Base-by-base conservation (phyloP, 2,113 vertebrate genomes). In the Pimephales promelas region DNA sequence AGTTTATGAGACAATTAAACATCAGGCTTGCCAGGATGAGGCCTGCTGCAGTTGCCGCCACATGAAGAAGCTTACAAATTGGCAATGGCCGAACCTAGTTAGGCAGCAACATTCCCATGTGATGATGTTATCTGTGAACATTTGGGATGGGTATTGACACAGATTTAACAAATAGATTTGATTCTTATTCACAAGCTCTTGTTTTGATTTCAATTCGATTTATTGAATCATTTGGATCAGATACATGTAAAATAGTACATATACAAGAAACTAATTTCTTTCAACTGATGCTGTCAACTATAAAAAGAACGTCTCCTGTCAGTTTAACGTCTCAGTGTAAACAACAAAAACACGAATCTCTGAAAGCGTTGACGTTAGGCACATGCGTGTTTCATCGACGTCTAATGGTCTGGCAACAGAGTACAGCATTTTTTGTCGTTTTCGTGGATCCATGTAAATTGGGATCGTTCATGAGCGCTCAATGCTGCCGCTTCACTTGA, bases 1-100 rank as follows among this genome's bases (percentile, higher is more conserved):
- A 81, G 47, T 34, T 70, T 82, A 85, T 68, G 22, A 20, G 26
- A 82, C 64, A 31, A 43, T 84, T 28, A 49, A 10, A 34, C 40
- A 14, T 71, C 68, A 71, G 34, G 54, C 52, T 71, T 72, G 24
- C 14, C 24, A 22, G 47, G 49, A 72, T 56, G 66, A 43, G 40
- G 73, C 22, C 62, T 16, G 34, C 43, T 52, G 59, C 24, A 14
- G 14, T 20, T 34, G 52, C 59, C 68, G 54, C 36, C 66, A 47
- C 61, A 36, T 47, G 26, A 49, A 74, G 57, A 56, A 40, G 73
- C 16, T 71, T 40, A 36, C 34, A 77, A 71, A 82, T 76, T 11
- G 28, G 24, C 1, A 13, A 13, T 16, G 64, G 13, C 16, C 13
- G 16, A 45, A 2, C 22, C 78, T 62, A 18, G 54, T 70, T 47